phyloP scores from a whole-genome alignment of 23 tunicate genomes.

The Ascidia mentula region DNA sequence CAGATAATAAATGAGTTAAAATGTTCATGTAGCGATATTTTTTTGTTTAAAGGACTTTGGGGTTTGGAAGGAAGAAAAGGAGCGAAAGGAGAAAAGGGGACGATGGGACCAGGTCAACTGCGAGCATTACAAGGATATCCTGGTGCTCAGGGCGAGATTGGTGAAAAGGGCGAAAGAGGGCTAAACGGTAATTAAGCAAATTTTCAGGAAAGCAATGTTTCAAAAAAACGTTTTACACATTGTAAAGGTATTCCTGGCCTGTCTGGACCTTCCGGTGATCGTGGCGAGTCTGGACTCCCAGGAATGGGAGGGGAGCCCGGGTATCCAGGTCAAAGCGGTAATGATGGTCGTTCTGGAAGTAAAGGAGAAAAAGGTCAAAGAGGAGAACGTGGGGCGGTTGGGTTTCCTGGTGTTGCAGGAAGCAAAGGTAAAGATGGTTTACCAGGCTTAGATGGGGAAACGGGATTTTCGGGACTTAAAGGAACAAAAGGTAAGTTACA shows the following conservation, averaged over 20 bases:
- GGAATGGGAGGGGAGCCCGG: slow-evolving; percentile 10
- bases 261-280: slow-evolving; percentile 29
- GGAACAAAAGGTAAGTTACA: slow-evolving; percentile 31
- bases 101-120: neutral
- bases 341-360: slow-evolving; percentile 11
- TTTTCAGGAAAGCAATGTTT: neutral
- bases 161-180: slow-evolving; percentile 33
- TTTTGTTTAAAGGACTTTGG: neutral
- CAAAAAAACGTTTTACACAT: neutral
- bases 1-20: neutral
- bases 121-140: slow-evolving; percentile 14
- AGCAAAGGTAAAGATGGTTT: slow-evolving; percentile 43
- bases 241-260: slow-evolving; percentile 46
- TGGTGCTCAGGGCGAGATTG: slow-evolving; percentile 32
- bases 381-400: slow-evolving; percentile 51
- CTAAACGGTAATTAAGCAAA: neutral
- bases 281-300: neutral
- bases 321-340: slow-evolving; percentile 3
- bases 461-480: slow-evolving; percentile 36
- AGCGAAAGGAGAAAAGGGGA: neutral
- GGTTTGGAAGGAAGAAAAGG: neutral
- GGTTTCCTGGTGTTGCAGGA: slow-evolving; percentile 58
- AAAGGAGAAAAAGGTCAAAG: slow-evolving; percentile 26
- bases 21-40: neutral
- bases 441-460: slow-evolving; percentile 42